These are phyloP conservation scores for Smithornis capensis DNA, from an alignment of 2,113 vertebrate genomes.

Conservation along the genomic window DNA sequence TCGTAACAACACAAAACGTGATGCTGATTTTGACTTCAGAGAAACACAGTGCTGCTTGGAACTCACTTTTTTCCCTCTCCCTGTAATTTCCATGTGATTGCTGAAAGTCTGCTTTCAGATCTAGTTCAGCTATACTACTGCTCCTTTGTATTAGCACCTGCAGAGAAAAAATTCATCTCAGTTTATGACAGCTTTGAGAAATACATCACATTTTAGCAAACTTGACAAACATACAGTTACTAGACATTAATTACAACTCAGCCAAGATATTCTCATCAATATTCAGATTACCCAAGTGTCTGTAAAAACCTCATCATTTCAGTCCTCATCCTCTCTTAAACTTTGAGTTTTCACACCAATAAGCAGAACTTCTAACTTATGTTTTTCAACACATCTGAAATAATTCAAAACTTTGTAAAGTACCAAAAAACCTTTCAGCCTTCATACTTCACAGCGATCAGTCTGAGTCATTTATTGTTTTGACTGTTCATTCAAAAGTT, in stretches of 20 bases:
- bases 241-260: neutral
- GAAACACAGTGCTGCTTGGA: neutral
- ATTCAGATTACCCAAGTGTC: neutral
- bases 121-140: conserved; percentile 85
- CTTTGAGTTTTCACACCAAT: neutral
- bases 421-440: neutral
- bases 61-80: conserved; percentile 88
- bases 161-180: neutral
- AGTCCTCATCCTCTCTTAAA: neutral
- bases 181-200: neutral
- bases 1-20: neutral
- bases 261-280: neutral
- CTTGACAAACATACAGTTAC: neutral
- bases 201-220: neutral
- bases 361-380: neutral
- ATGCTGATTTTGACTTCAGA: neutral
- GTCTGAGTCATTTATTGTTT: neutral
- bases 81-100: conserved; percentile 57
- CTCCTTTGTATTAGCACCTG: conserved; percentile 82
- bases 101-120: conserved; percentile 76
- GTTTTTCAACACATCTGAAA: neutral
- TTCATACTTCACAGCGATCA: neutral
- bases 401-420: neutral
- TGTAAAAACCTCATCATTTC: neutral
- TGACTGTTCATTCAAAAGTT: neutral